Evolutionary conservation across 2,888 invertebrate species (phyloP).

Genomic region (Eueremaeus valkanovi): DNA sequence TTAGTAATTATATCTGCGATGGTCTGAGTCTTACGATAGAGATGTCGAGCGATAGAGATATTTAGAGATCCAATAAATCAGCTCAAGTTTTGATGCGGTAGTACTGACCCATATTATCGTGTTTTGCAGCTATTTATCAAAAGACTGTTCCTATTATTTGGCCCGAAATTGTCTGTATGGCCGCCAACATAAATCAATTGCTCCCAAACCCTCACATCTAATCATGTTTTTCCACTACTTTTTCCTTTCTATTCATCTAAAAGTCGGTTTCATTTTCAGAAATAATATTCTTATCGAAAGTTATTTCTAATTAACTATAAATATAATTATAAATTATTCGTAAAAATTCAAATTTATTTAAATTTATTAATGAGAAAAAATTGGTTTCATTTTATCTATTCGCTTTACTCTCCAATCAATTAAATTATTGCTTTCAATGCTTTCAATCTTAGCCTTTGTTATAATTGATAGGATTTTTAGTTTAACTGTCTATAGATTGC

Average conservation of each 20-base stretch:
- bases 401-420: no score
- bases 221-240: background rate
- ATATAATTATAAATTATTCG: background rate
- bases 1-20: no score
- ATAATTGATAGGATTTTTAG: background rate
- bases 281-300: no score
- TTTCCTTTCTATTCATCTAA: background rate
- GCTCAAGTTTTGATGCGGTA: no score
- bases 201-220: background rate
- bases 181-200: background rate
- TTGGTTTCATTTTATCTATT: background rate
- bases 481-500: background rate
- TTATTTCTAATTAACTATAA: no score
- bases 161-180: background rate
- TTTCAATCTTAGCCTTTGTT: background rate
- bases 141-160: background rate
- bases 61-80: no score
- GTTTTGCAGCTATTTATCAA: slow-evolving; percentile 5
- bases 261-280: no score
- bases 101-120: background rate
- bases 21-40: no score
- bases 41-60: no score
- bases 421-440: background rate
- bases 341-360: background rate
- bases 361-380: background rate